phyloP scores from a whole-genome alignment of 2,113 vertebrate species.

The Lampris incognitus region DNA sequence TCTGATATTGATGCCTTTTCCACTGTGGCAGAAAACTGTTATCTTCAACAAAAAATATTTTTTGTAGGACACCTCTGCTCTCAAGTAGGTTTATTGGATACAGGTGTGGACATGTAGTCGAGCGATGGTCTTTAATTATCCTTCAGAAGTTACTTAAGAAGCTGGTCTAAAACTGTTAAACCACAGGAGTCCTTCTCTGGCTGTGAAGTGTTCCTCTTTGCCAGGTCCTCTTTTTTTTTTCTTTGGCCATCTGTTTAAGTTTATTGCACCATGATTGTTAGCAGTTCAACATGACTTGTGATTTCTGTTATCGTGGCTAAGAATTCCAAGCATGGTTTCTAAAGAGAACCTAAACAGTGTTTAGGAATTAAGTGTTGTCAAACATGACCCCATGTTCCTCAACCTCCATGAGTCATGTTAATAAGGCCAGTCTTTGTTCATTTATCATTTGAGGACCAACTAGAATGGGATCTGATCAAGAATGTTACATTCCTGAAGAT shows the following conservation, averaged over 20 bases:
- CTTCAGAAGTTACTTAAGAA: slow-evolving; percentile 24
- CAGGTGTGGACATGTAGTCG: slow-evolving; percentile 13
- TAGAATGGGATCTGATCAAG: no score
- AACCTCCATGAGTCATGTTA: no score
- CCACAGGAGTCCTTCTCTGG: slow-evolving; percentile 36
- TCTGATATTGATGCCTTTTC: no score
- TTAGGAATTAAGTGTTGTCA: no score
- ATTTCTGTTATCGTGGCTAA: not conserved
- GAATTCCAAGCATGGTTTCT: not conserved
- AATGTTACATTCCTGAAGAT: no score
- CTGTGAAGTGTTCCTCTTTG: not conserved
- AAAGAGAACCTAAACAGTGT: not conserved
- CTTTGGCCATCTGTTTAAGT: not conserved
- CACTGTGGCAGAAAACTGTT: not conserved
- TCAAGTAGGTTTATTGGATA: not conserved
- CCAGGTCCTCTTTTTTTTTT: not conserved
- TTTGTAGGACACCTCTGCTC: not conserved
- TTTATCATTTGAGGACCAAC: no score
- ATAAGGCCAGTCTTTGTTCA: no score
- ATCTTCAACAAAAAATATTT: not conserved
- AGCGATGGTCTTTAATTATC: slow-evolving; percentile 36
- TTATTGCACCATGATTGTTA: not conserved
- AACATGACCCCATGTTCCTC: no score
- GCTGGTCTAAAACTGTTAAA: slow-evolving; percentile 48
- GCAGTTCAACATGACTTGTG: not conserved